These are phyloP conservation scores for Tachysurus vachellii DNA, from an alignment of 2,113 vertebrate species.

Conservation along the genomic window DNA sequence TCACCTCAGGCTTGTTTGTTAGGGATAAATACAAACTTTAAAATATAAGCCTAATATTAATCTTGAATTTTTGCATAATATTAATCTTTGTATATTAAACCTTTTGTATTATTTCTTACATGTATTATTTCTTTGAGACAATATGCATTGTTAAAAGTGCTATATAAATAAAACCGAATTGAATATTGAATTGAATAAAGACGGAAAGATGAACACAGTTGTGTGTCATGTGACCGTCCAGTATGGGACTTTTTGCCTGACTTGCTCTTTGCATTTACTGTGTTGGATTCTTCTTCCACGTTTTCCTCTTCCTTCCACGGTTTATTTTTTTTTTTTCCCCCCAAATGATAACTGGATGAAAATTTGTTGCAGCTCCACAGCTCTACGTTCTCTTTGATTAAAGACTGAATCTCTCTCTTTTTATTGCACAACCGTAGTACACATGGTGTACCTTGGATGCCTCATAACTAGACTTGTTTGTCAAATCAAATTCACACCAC, in stretches of 20 bases:
- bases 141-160: too few relatives aligned
- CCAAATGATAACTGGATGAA: neutral
- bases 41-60: too few relatives aligned
- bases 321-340: neutral
- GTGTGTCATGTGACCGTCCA: neutral
- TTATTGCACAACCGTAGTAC: neutral
- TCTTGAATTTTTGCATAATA: too few relatives aligned
- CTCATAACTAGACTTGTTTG: neutral
- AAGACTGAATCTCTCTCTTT: neutral
- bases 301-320: neutral
- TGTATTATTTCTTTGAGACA: too few relatives aligned
- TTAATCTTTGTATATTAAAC: too few relatives aligned
- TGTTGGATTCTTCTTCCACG: neutral
- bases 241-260: neutral
- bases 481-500: neutral
- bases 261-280: neutral
- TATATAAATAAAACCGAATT: too few relatives aligned
- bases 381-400: too few relatives aligned
- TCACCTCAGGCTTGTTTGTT: too few relatives aligned
- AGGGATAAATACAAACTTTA: too few relatives aligned
- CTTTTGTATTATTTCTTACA: too few relatives aligned
- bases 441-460: neutral
- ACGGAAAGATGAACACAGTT: neutral
- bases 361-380: too few relatives aligned
- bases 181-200: neutral